Conservation (phyloP, 1,140 invertebrate species). For the Drosophila guanche region DNA sequence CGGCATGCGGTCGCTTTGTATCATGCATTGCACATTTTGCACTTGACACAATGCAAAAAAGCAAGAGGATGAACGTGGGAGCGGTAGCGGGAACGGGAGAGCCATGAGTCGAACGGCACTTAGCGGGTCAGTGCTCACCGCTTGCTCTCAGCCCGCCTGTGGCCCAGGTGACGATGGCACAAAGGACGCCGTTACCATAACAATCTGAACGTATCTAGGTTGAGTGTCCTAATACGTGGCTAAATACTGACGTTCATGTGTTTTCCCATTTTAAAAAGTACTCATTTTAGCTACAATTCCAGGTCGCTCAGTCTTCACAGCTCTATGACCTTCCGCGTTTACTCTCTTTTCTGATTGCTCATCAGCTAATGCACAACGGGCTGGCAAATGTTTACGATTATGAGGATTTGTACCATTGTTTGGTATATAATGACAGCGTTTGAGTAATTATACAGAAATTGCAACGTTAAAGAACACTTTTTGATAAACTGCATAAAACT, state of each 20-base stretch:
- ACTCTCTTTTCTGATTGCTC: background rate
- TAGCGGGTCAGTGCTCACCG: constrained; percentile 56
- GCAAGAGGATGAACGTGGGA: constrained; percentile 1
- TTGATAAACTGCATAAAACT: no score
- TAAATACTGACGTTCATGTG: constrained; percentile 67
- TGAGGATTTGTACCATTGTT: no score
- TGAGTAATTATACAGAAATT: no score
- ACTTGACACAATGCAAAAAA: constrained; percentile 66
- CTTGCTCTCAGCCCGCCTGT: background rate
- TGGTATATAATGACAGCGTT: no score
- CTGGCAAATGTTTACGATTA: no score
- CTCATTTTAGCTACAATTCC: constrained; percentile 33
- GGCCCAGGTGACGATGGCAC: constrained; percentile 45
- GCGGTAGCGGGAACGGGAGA: constrained; percentile 6
- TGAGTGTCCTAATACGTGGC: constrained; percentile 69
- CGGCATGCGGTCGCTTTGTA: constrained; percentile 65
- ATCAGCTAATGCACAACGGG: background rate
- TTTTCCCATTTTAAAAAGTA: constrained; percentile 32
- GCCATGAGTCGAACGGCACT: constrained; percentile 61
- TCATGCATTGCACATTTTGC: constrained; percentile 76
- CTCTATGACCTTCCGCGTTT: constrained; percentile 12
- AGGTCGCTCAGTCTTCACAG: background rate
- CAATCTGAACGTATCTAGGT: constrained; percentile 59
- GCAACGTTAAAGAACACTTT: no score
- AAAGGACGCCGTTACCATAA: constrained; percentile 40